These are phyloP conservation scores for Zaprionus davidi DNA, from an alignment of 1,140 invertebrate genomes.

Conservation along the genomic window DNA sequence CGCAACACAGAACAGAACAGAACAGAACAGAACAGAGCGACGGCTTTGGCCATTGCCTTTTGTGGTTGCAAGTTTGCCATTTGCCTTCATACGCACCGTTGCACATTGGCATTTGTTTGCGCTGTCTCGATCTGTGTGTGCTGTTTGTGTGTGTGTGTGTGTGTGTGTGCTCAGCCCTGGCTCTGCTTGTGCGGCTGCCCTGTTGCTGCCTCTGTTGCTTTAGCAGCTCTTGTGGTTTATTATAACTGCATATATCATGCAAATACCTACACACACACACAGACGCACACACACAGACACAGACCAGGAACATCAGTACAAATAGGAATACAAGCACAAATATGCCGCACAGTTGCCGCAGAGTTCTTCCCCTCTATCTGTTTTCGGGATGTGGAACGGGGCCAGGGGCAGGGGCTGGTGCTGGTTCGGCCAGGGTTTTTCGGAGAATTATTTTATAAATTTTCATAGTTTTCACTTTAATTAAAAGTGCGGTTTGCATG, in stretches of 20 bases:
- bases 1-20: background rate
- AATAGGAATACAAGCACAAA: constrained; percentile 22
- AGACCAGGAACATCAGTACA: background rate
- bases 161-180: background rate
- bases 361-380: constrained; percentile 2
- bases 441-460: constrained; percentile 75
- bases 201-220: constrained; percentile 51
- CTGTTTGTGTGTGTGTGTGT: constrained; percentile 6
- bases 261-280: constrained; percentile 57
- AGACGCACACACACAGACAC: constrained; percentile 33
- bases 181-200: constrained; percentile 13
- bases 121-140: constrained; percentile 7
- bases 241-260: constrained; percentile 80
- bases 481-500: constrained; percentile 76
- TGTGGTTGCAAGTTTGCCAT: constrained; percentile 62
- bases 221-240: constrained; percentile 78
- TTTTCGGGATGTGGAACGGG: background rate
- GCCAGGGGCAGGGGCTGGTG: no score
- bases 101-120: constrained; percentile 67
- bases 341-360: constrained; percentile 11
- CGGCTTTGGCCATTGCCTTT: constrained; percentile 37
- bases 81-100: constrained; percentile 70
- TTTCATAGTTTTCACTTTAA: constrained; percentile 81
- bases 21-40: background rate
- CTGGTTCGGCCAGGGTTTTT: constrained; percentile 1